phyloP scores from a whole-genome alignment of 2,888 invertebrate genomes.

The Mylabris sibirica region DNA sequence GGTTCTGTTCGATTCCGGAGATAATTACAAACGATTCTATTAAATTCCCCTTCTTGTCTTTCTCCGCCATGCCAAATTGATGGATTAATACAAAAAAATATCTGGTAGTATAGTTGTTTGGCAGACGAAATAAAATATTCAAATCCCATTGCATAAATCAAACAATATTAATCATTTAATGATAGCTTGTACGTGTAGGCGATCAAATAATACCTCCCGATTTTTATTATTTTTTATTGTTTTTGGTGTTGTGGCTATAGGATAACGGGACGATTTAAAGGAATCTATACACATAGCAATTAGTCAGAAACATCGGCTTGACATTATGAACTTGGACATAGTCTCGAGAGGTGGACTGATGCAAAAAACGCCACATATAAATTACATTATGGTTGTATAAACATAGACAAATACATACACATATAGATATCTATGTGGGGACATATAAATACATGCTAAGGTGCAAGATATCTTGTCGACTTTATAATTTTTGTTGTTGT shows the following conservation, averaged over 20 bases:
- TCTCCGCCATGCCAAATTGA: conserved; percentile 15
- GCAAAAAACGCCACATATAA: conserved; percentile 47
- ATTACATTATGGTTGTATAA: conserved; percentile 51
- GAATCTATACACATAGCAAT: conserved; percentile 37
- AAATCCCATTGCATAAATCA: conserved; percentile 24
- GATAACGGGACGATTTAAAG: conserved; percentile 22
- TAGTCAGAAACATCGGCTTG: conserved; percentile 52
- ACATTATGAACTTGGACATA: conserved; percentile 52
- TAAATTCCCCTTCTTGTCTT: no score
- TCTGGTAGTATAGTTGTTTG: conserved; percentile 21
- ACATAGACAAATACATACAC: background rate
- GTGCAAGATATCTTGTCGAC: conserved; percentile 57
- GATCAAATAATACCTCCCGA: conserved; percentile 12
- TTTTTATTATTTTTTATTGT: conserved; percentile 9
- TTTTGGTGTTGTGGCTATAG: conserved; percentile 2
- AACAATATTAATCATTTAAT: conserved; percentile 24
- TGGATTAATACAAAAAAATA: conserved; percentile 21
- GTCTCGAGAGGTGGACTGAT: conserved; percentile 22
- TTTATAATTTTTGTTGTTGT: conserved; percentile 52
- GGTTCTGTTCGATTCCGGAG: background rate
- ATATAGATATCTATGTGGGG: background rate
- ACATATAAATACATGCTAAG: conserved; percentile 50
- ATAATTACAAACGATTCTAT: background rate
- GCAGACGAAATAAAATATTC: conserved; percentile 24
- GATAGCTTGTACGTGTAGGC: conserved; percentile 16